Conservation (phyloP, 2,888 invertebrate species). For the Leuctra nigra region DNA sequence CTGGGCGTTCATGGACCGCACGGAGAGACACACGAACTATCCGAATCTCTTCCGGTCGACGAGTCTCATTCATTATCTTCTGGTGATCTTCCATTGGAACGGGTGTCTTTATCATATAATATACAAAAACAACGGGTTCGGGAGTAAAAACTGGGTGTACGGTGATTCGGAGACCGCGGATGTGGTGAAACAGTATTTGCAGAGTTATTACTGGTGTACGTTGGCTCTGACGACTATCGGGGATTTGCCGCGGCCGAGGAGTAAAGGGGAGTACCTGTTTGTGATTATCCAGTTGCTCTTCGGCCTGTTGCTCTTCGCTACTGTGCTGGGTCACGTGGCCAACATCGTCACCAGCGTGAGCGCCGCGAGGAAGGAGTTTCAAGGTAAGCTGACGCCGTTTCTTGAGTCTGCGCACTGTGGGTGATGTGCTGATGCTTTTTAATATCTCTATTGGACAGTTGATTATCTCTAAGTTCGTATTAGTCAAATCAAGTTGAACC, state of each 20-base stretch:
- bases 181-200: constrained; percentile 90
- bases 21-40: constrained; percentile 97
- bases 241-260: constrained; percentile 82
- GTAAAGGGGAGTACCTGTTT: constrained; percentile 92
- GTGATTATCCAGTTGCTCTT: constrained; percentile 92
- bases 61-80: constrained; percentile 89
- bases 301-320: constrained; percentile 90
- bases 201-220: constrained; percentile 98
- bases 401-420: no score
- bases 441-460: no score
- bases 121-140: constrained; percentile 91
- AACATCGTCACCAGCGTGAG: constrained; percentile 98
- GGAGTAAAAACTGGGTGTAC: constrained; percentile 88
- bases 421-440: no score
- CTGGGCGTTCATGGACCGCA: constrained; percentile 98
- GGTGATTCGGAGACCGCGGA: constrained; percentile 79
- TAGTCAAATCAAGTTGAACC: no score
- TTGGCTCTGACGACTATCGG: constrained; percentile 93
- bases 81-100: constrained; percentile 99
- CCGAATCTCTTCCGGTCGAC: constrained; percentile 93
- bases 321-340: constrained; percentile 94
- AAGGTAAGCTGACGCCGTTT: no score
- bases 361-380: constrained; percentile 95
- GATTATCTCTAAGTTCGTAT: no score
- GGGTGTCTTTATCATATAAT: constrained; percentile 97